phyloP scores from a whole-genome alignment of 2,888 invertebrate genomes.

The Pammene aurita region DNA sequence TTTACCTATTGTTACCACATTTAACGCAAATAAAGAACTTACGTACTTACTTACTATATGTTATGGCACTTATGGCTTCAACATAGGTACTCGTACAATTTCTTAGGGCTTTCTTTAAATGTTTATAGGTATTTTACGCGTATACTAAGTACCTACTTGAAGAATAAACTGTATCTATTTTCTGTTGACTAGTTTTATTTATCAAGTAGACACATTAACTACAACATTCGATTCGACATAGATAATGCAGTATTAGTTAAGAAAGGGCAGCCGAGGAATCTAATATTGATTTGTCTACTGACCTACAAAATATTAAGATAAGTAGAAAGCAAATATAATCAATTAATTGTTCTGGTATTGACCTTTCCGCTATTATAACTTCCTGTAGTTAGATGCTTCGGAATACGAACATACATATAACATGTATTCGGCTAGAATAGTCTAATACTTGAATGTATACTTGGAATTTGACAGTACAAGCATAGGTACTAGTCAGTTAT shows the following conservation, averaged over 20 bases:
- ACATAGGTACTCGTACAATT: too few species aligned
- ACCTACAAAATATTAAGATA: constrained; percentile 76
- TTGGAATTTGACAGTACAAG: too few species aligned
- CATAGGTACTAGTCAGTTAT: too few species aligned
- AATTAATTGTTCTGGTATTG: constrained; percentile 77
- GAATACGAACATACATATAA: neutral
- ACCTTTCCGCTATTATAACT: constrained; percentile 53
- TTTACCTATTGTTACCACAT: too few species aligned
- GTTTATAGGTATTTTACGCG: too few species aligned
- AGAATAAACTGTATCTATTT: neutral
- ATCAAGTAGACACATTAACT: constrained; percentile 22
- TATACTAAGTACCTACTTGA: too few species aligned
- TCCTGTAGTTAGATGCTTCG: neutral
- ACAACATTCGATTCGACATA: constrained; percentile 15
- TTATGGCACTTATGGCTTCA: too few species aligned
- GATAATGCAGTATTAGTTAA: constrained; percentile 56
- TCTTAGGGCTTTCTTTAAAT: too few species aligned
- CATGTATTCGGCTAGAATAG: too few species aligned
- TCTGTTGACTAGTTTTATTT: constrained; percentile 19
- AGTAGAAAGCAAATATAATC: constrained; percentile 73
- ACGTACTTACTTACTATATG: too few species aligned
- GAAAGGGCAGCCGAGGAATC: constrained; percentile 56
- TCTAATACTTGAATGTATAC: too few species aligned
- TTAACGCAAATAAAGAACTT: too few species aligned
- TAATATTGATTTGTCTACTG: constrained; percentile 67